Evolutionary conservation across 2,797 vertebrate species (phyloP), one percentile per base, ranked within the genome.

Genomic region (Sorex maritimensis): DNA sequence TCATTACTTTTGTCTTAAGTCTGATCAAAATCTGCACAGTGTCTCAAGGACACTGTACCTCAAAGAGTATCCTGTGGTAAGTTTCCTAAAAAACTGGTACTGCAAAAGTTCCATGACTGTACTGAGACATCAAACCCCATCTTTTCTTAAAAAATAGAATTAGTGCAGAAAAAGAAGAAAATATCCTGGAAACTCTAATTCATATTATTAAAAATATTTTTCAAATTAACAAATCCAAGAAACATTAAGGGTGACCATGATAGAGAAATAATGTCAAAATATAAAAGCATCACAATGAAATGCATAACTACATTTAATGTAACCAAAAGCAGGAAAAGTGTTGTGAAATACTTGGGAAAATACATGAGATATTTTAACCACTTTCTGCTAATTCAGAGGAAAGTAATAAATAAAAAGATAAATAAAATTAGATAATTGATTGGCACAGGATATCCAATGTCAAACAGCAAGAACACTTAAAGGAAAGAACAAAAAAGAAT

Each of bases 401-500:
- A 69, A 52, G 9, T 2, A 10, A 9, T 2, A 9, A n/a, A 79
- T 2, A 9, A n/a, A 79, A 30, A 74, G 30, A 58, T 65, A 88
- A 77, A 78, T 24, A 79, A 85, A 92, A 74, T 69, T 44, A 61
- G 55, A 93, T 67, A 94, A 81, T 38, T 49, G 52, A 88, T 49
- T 23, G 55, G 17, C 58, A 38, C 0, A 87, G 3, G 0, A 3
- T 68, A 49, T 52, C 17, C 12, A 61, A 46, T 88, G 65, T 44
- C 13, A 77, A n/a, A 44, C 30, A 85, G 52, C 75, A 88, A 30
- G 15, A 34, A 41, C 0, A 82, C 11, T 58, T 93, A 84, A 77
- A 86, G 46, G 2, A 75, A 24, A 52, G 4, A 81, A 80, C 34
- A 71, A 38, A 77, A 28, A 44, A 52, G 13, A 69, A 65, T 72